Evolutionary conservation across 2,797 vertebrate genomes (phyloP), one percentile per base, ranked within the genome.

Genomic region (Alauda arvensis): DNA sequence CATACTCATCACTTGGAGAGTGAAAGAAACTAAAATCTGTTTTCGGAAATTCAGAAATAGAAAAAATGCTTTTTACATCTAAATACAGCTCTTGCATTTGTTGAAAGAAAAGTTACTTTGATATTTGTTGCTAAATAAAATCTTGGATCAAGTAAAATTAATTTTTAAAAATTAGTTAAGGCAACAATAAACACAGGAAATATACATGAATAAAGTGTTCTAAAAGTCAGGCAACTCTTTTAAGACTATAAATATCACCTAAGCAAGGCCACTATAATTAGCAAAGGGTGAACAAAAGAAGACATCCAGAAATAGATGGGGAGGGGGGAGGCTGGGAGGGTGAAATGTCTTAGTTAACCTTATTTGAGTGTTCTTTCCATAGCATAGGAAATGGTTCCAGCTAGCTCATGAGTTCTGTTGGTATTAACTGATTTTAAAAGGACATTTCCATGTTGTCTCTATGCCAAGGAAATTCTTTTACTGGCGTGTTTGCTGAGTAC

Each of bases 281-380:
- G 98, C 97, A 83, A 96, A 66, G 95, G 95, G 97, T 97, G 98
- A 98, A 99, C 98, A 98, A 98, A 98, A 97, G 97, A 97, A 97
- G 95, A 89, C 94, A 90, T 96, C 97, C 96, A 96, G 95, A 98
- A 98, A 98, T 98, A 98, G 98, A 98, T 97, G 97, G 95, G 94
- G 90, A 92, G 89, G 94, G 83, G 88, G 87, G 88, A 89, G 95
- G 88, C 49, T 92, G 88, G 80, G 89, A 89, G 86, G 90, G 91
- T 92, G 91, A 96, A 96, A 94, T 91, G 90, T 97, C 97, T 97
- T 97, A 95, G 96, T 96, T 95, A 97, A 95, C 95, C 95, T 96
- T 97, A 97, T 97, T 97, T 96, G 97, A 97, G 97, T 98, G 97
- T 97, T 96, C 97, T 97, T 98, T 97, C 98, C 97, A 97, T 96